Percentiles rank a stretch among this genome's conserved stretches.
Conservation (phyloP, 2,888 invertebrate species). For the Parapristionchus giblindavisi region DNA sequence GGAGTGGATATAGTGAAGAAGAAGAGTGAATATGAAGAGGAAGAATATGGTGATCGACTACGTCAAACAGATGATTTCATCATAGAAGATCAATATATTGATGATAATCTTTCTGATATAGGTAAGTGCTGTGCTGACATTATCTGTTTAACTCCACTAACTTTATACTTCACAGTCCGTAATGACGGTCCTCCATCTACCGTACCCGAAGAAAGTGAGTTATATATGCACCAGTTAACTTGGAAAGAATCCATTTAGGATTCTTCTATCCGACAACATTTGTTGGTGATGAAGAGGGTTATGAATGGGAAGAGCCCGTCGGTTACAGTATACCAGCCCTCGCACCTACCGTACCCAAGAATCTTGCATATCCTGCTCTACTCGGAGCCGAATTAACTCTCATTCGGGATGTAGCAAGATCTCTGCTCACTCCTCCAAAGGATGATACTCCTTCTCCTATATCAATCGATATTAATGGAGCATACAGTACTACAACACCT, state of each 20-base stretch:
- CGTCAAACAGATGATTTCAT: not conserved
- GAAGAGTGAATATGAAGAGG: not conserved
- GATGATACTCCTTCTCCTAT: not conserved
- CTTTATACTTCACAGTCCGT: not conserved
- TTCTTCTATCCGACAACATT: constrained; percentile 1
- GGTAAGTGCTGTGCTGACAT: not conserved
- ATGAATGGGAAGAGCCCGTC: not conserved
- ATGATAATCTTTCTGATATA: not conserved
- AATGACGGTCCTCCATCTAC: not conserved
- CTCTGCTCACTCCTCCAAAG: too few species aligned
- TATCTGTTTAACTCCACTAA: not conserved
- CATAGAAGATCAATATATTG: not conserved
- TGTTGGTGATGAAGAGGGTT: not conserved
- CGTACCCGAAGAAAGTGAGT: not conserved
- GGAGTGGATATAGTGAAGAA: not conserved
- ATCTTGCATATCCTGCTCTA: not conserved
- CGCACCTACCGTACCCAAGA: not conserved
- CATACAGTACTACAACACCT: not conserved
- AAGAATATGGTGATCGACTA: not conserved
- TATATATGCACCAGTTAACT: too few species aligned
- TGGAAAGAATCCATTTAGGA: too few species aligned
- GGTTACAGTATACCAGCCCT: not conserved
- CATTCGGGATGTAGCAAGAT: too few species aligned
- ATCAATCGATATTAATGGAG: not conserved
- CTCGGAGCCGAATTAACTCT: not conserved